These are phyloP conservation scores for Neoscelio sp. DNA, from an alignment of 2,888 invertebrate genomes.

Conservation along the genomic window DNA sequence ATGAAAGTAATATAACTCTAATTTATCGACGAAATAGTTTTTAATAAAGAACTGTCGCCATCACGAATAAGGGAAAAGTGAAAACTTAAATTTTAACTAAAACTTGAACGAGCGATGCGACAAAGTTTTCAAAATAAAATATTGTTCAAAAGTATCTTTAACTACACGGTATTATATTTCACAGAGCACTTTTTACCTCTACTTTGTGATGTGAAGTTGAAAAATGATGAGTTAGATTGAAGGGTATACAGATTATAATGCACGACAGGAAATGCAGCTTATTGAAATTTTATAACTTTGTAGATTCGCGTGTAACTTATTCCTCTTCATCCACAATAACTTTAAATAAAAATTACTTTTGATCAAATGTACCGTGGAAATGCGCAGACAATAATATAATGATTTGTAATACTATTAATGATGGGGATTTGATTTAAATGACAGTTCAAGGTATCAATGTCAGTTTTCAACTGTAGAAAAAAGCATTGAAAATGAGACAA, in stretches of 20 bases:
- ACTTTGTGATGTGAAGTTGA: neutral
- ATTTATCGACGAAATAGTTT: neutral
- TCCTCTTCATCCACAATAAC: neutral
- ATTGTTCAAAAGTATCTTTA: neutral
- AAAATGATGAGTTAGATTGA: neutral
- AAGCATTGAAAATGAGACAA: neutral
- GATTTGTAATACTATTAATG: too few species aligned
- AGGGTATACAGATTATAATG: neutral
- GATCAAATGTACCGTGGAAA: too few species aligned
- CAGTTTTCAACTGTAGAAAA: neutral
- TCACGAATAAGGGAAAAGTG: neutral
- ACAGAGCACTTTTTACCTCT: neutral
- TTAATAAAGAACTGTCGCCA: constrained; percentile 1
- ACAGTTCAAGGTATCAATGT: neutral
- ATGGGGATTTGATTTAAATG: neutral
- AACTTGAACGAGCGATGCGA: too few species aligned
- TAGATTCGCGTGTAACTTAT: too few species aligned
- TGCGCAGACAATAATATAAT: too few species aligned
- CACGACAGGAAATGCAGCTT: neutral
- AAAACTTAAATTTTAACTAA: neutral
- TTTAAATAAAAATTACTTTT: neutral
- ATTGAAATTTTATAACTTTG: constrained; percentile 2
- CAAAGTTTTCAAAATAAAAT: neutral
- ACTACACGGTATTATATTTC: neutral
- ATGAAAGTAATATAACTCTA: neutral